Evolutionary conservation across 2,888 invertebrate genomes (phyloP).

Genomic region (Sarcophaga subvicina): DNA sequence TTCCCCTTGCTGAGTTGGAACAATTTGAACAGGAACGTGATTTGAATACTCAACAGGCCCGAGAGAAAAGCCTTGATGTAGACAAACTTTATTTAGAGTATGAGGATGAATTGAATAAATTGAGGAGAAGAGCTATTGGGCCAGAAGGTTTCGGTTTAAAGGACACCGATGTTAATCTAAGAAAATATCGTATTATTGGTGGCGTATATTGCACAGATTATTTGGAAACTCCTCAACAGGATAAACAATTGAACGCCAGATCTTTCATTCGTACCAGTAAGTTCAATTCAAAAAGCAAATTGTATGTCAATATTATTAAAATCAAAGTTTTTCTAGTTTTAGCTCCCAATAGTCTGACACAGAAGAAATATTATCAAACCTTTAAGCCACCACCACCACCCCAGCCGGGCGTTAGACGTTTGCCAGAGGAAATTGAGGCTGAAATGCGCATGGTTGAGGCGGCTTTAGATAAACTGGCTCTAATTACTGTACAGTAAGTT

Average conservation of each 20-base stretch:
- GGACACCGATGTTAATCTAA: conserved; percentile 87
- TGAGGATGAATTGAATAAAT: conserved; percentile 79
- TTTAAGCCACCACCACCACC: conserved; percentile 87
- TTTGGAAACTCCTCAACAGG: conserved; percentile 89
- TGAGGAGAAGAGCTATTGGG: conserved; percentile 77
- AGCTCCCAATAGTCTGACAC: conserved; percentile 83
- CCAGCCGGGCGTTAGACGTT: conserved; percentile 85
- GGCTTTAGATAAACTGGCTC: conserved; percentile 88
- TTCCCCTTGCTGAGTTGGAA: conserved; percentile 74
- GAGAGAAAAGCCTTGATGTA: conserved; percentile 78
- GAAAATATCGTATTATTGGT: conserved; percentile 89
- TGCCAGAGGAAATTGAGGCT: conserved; percentile 91
- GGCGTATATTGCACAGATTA: conserved; percentile 90
- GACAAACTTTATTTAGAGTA: conserved; percentile 81
- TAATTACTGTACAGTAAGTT: conserved; percentile 87
- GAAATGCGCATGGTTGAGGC: conserved; percentile 89
- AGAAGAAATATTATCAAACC: conserved; percentile 85
- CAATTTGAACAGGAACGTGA: conserved; percentile 75
- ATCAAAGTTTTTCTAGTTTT: conserved; percentile 73
- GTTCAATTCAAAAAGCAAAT: neutral
- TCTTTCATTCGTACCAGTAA: conserved; percentile 80
- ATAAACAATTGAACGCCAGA: conserved; percentile 78
- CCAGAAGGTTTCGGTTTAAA: conserved; percentile 80
- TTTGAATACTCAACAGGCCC: conserved; percentile 72
- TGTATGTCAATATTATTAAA: neutral